phyloP scores from a whole-genome alignment of 2,888 invertebrate genomes.

The Eupithecia centaureata region DNA sequence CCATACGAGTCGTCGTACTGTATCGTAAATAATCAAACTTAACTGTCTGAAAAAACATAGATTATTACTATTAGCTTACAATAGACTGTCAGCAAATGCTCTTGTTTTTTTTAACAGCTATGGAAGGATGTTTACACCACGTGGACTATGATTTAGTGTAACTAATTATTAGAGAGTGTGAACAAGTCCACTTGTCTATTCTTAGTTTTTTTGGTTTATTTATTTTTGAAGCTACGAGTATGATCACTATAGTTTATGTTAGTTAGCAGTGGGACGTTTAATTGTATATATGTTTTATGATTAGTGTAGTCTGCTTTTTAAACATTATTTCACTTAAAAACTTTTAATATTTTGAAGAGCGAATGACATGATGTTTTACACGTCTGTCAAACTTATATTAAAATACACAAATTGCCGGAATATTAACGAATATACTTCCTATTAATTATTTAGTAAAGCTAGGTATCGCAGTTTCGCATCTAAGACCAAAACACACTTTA shows the following conservation, averaged over 20 bases:
- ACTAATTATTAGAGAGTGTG: conserved; percentile 81
- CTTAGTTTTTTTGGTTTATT: conserved; percentile 50
- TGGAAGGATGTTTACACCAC: conserved; percentile 80
- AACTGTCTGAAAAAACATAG: conserved; percentile 61
- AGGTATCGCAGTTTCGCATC: conserved; percentile 5
- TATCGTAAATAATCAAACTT: conserved; percentile 68
- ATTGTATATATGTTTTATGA: neutral
- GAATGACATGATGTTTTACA: too few species aligned
- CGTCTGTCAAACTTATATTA: neutral
- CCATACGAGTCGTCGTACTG: conserved; percentile 62
- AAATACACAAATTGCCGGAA: neutral
- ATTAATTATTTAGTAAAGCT: neutral
- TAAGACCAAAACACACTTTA: neutral
- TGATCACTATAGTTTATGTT: neutral
- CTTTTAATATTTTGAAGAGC: too few species aligned
- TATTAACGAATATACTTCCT: neutral
- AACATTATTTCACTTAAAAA: too few species aligned
- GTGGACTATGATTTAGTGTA: conserved; percentile 80
- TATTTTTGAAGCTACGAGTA: neutral
- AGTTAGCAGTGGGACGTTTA: neutral
- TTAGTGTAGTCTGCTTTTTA: neutral
- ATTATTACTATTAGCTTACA: conserved; percentile 78
- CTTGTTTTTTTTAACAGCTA: conserved; percentile 68
- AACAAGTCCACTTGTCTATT: conserved; percentile 76
- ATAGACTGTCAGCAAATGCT: conserved; percentile 76